phyloP scores from a whole-genome alignment of 2,797 vertebrate genomes.

The Arrhamphus sclerolepis region DNA sequence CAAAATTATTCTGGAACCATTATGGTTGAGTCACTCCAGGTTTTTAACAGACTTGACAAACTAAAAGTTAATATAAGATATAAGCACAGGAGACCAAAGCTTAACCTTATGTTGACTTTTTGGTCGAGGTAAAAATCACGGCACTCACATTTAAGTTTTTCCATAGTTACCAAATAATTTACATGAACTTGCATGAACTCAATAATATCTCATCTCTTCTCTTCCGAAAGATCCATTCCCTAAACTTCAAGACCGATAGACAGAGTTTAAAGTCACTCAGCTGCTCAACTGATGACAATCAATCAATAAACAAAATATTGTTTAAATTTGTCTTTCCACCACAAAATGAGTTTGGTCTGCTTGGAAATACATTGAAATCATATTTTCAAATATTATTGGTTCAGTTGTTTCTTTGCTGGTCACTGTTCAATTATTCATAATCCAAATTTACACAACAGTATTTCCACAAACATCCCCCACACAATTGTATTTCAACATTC shows the following conservation, averaged over 20 bases:
- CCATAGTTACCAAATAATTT: no score
- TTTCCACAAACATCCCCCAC: conserved; percentile 13
- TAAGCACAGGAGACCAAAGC: no score
- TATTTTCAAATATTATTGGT: not conserved
- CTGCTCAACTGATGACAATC: not conserved
- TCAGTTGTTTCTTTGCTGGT: not conserved
- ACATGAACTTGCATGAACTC: no score
- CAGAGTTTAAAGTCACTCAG: not conserved
- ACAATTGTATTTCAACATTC: not conserved
- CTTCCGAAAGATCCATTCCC: no score
- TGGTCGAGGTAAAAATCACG: no score
- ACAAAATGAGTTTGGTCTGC: not conserved
- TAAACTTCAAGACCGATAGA: not conserved
- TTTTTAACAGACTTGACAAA: not conserved
- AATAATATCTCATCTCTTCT: no score
- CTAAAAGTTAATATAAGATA: no score
- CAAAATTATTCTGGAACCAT: not conserved
- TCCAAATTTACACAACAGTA: conserved; percentile 27
- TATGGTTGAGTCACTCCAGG: not conserved
- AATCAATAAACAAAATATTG: not conserved
- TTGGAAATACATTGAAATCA: not conserved
- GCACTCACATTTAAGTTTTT: no score
- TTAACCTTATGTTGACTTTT: no score
- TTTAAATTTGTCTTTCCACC: not conserved
- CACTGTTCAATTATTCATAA: not conserved